phyloP scores from a whole-genome alignment of 2,113 vertebrate genomes.

The Limanda limanda region DNA sequence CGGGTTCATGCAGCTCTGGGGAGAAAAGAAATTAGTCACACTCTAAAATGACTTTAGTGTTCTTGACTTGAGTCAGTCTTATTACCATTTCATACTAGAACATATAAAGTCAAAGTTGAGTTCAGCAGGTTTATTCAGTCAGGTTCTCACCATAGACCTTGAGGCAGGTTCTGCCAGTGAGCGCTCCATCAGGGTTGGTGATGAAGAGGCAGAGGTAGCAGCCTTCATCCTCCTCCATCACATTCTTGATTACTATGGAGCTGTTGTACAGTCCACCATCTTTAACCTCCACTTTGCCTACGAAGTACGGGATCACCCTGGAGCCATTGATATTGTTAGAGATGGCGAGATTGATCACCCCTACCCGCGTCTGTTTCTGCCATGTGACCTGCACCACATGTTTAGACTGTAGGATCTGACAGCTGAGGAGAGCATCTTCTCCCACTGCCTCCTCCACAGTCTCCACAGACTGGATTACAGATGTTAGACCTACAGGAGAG shows the following conservation, averaged over 20 bases:
- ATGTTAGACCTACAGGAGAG: constrained; percentile 12
- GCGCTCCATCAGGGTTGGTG: constrained; percentile 24
- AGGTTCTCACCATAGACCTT: constrained; percentile 51
- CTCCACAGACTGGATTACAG: not conserved
- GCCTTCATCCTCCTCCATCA: constrained; percentile 43
- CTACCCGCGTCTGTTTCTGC: constrained; percentile 23
- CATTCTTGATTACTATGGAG: constrained; percentile 45
- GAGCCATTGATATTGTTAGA: not conserved
- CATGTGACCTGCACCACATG: constrained; percentile 55
- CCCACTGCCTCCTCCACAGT: constrained; percentile 27
- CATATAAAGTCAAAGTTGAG: not conserved
- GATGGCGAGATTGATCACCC: not conserved
- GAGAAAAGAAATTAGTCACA: not conserved
- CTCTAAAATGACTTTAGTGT: no score
- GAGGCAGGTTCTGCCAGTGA: constrained; percentile 28
- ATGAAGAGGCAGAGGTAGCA: constrained; percentile 62
- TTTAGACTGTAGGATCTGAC: constrained; percentile 16
- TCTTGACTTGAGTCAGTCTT: no score
- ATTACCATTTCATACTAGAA: no score
- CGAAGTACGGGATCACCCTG: constrained; percentile 3
- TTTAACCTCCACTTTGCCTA: constrained; percentile 13
- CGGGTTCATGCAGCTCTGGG: constrained; percentile 59
- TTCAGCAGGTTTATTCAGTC: not conserved
- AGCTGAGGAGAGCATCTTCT: constrained; percentile 28
- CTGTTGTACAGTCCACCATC: not conserved